A percentile compares a stretch with the other conserved stretches of the same genome.
phyloP scores from a whole-genome alignment of 1,140 invertebrate genomes.

The Neodiprion virginianus region DNA sequence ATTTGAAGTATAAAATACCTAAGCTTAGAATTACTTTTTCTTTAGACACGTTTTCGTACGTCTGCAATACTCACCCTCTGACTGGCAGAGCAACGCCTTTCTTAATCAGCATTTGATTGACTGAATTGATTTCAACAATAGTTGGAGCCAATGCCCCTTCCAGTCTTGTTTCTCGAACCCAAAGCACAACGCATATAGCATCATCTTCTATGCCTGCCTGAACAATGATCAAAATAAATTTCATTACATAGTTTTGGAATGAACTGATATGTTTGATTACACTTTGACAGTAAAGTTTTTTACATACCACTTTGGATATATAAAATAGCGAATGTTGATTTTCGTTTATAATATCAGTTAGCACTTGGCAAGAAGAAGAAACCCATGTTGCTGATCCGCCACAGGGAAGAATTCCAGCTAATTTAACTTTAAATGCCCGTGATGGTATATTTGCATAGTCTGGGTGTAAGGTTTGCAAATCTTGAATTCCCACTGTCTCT shows the following conservation, averaged over 20 bases:
- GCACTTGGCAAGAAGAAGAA: slow-evolving; percentile 58
- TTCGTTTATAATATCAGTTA: slow-evolving; percentile 60
- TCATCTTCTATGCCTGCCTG: slow-evolving; percentile 56
- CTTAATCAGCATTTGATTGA: slow-evolving; percentile 63
- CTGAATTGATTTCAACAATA: slow-evolving; percentile 59
- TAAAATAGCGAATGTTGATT: slow-evolving; percentile 46
- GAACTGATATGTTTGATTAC: not conserved
- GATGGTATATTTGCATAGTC: slow-evolving; percentile 55
- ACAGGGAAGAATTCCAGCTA: slow-evolving; percentile 64
- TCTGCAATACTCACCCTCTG: slow-evolving; percentile 39
- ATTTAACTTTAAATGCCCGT: slow-evolving; percentile 63
- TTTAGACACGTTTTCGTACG: not conserved
- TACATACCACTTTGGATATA: slow-evolving; percentile 51
- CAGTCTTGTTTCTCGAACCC: slow-evolving; percentile 54
- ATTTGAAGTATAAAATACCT: too few relatives aligned
- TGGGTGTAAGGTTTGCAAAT: slow-evolving; percentile 53
- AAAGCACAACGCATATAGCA: slow-evolving; percentile 64
- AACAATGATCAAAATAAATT: slow-evolving; percentile 45
- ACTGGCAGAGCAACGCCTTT: slow-evolving; percentile 65
- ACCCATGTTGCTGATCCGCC: slow-evolving; percentile 62
- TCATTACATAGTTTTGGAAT: not conserved
- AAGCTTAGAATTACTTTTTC: too few relatives aligned
- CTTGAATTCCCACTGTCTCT: slow-evolving; percentile 51
- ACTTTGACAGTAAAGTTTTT: not conserved
- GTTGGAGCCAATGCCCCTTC: slow-evolving; percentile 62